Conservation (phyloP, 2,113 vertebrate genomes). For the Hepsetus odoe region DNA sequence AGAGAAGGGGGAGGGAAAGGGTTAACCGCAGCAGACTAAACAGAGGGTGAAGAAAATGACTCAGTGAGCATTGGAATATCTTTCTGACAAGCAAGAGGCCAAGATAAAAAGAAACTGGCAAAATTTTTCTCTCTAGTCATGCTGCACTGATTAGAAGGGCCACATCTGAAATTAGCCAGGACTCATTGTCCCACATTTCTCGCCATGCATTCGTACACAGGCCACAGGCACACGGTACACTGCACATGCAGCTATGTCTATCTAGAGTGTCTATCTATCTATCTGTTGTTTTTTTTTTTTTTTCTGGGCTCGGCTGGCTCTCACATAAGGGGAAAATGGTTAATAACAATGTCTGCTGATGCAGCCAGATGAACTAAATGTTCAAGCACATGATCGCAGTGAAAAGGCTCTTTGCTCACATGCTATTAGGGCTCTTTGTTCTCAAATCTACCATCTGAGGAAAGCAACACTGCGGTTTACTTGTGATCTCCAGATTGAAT, state of each 20-base stretch:
- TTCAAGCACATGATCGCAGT: conserved; percentile 18
- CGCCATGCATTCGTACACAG: neutral
- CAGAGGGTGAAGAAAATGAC: conserved; percentile 55
- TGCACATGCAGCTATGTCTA: neutral
- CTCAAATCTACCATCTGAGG: conserved; percentile 10
- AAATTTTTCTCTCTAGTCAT: conserved; percentile 34
- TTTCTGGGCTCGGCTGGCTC: neutral
- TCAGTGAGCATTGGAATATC: conserved; percentile 60
- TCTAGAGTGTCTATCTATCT: too few relatives aligned
- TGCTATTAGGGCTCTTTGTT: conserved; percentile 20
- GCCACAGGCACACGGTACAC: neutral
- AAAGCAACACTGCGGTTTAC: conserved; percentile 42
- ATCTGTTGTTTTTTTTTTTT: too few relatives aligned
- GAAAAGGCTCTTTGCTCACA: conserved; percentile 8
- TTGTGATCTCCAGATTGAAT: conserved; percentile 47
- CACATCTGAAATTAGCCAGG: conserved; percentile 20
- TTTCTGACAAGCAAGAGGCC: conserved; percentile 52
- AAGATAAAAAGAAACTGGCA: conserved; percentile 53
- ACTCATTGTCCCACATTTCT: conserved; percentile 12
- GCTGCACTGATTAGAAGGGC: conserved; percentile 46
- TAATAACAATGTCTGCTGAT: neutral
- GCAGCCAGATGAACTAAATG: conserved; percentile 8
- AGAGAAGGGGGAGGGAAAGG: conserved; percentile 4
- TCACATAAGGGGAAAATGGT: neutral
- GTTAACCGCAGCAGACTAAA: conserved; percentile 47